Percentiles rank a stretch among this genome's conserved stretches.
Evolutionary conservation across 2,113 vertebrate species (phyloP).

Genomic region (Pterocles gutturalis): DNA sequence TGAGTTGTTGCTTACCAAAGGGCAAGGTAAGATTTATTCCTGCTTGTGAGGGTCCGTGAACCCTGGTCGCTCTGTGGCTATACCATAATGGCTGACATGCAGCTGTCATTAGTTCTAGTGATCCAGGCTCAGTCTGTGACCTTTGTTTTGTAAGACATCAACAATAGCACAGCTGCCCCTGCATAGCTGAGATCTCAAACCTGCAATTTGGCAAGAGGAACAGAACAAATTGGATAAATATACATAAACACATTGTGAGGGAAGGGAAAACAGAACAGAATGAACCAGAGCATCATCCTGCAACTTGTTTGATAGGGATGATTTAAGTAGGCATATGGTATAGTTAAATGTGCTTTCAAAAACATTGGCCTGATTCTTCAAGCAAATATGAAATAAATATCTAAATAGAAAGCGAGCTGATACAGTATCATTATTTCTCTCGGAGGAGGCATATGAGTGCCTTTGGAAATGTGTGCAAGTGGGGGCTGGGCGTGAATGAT

Average conservation of each 20-base stretch:
- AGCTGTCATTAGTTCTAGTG: neutral
- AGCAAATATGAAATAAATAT: constrained; percentile 74
- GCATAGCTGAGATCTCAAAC: constrained; percentile 76
- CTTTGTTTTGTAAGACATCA: constrained; percentile 51
- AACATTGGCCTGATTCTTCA: constrained; percentile 79
- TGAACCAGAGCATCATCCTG: constrained; percentile 76
- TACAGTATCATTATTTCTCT: constrained; percentile 31
- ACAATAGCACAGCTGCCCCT: constrained; percentile 78
- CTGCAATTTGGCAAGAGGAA: constrained; percentile 78
- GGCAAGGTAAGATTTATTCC: neutral
- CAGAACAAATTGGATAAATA: constrained; percentile 80
- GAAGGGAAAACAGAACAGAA: constrained; percentile 78
- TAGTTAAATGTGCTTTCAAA: constrained; percentile 81
- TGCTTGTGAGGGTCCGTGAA: neutral
- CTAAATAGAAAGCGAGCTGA: constrained; percentile 55
- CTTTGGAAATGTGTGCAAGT: neutral
- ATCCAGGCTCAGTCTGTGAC: constrained; percentile 32
- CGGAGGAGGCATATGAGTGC: constrained; percentile 21
- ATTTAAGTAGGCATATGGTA: constrained; percentile 84
- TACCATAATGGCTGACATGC: neutral
- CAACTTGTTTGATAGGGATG: constrained; percentile 79
- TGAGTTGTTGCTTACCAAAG: neutral
- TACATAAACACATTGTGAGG: constrained; percentile 78
- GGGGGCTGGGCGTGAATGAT: neutral
- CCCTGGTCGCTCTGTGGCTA: neutral